These are phyloP conservation scores for Cheilosia soror DNA, from an alignment of 2,888 invertebrate genomes.

Conservation along the genomic window DNA sequence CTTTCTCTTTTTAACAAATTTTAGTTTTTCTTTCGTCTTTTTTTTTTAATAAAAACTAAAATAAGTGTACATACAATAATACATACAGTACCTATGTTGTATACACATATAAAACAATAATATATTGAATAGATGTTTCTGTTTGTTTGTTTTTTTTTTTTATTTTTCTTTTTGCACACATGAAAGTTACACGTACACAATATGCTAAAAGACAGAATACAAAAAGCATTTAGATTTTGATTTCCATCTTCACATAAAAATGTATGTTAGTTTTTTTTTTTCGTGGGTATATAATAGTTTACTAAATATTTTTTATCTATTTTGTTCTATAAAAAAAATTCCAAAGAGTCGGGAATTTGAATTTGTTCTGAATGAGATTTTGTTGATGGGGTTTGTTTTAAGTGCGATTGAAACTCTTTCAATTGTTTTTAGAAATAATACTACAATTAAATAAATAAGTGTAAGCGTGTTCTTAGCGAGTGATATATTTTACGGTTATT, in stretches of 20 bases:
- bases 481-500: constrained; percentile 23
- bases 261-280: constrained; percentile 41
- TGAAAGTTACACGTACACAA: constrained; percentile 31
- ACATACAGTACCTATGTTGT: constrained; percentile 52
- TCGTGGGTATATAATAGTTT: constrained; percentile 38
- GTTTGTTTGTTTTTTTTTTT: constrained; percentile 39
- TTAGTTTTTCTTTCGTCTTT: not conserved
- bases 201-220: constrained; percentile 57
- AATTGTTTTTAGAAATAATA: constrained; percentile 12
- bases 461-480: constrained; percentile 52
- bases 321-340: constrained; percentile 11
- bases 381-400: constrained; percentile 14
- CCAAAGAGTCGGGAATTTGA: constrained; percentile 1
- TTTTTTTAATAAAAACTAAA: constrained; percentile 48
- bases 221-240: constrained; percentile 59
- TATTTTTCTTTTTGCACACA: constrained; percentile 36
- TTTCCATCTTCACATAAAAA: constrained; percentile 15
- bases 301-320: constrained; percentile 13
- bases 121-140: constrained; percentile 33
- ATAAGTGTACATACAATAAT: constrained; percentile 59
- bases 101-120: constrained; percentile 30
- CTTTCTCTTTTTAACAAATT: not conserved
- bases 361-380: constrained; percentile 27
- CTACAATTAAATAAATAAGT: constrained; percentile 59
- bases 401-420: constrained; percentile 35